phyloP scores from a whole-genome alignment of 2,888 invertebrate species.

The Chaetogeoica ovagalla region DNA sequence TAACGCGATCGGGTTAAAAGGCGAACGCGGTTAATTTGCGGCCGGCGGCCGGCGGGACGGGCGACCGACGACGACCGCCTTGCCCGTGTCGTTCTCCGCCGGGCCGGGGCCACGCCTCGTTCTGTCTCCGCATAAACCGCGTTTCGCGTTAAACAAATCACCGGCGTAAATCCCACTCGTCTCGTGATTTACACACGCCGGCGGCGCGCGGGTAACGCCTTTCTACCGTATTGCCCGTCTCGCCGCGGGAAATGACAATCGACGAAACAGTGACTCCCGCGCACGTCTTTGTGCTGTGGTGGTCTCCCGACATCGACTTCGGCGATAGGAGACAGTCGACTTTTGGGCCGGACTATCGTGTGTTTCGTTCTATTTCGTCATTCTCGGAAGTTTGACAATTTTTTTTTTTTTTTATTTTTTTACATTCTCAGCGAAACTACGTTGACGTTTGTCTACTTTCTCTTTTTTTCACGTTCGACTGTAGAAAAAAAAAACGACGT shows the following conservation, averaged over 20 bases:
- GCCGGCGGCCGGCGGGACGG: not conserved
- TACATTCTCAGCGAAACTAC: no score
- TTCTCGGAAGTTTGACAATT: no score
- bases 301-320: not conserved
- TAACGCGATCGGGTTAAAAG: constrained; percentile 31
- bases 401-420: no score
- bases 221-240: not conserved
- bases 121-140: constrained; percentile 11
- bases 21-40: constrained; percentile 26
- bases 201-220: constrained; percentile 18
- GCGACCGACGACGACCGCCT: constrained; percentile 31
- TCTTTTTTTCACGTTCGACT: no score
- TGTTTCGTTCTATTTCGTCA: no score
- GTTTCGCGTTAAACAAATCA: constrained; percentile 18
- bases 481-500: no score
- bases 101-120: constrained; percentile 49
- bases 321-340: not conserved
- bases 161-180: constrained; percentile 12
- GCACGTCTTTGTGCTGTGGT: not conserved
- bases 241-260: not conserved
- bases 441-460: no score
- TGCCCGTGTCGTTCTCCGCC: constrained; percentile 26
- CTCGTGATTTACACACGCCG: not conserved
- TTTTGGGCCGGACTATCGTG: not conserved
- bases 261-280: not conserved